Evolutionary conservation across 2,888 invertebrate genomes (phyloP).

Genomic region (Drosophila seclusa): DNA sequence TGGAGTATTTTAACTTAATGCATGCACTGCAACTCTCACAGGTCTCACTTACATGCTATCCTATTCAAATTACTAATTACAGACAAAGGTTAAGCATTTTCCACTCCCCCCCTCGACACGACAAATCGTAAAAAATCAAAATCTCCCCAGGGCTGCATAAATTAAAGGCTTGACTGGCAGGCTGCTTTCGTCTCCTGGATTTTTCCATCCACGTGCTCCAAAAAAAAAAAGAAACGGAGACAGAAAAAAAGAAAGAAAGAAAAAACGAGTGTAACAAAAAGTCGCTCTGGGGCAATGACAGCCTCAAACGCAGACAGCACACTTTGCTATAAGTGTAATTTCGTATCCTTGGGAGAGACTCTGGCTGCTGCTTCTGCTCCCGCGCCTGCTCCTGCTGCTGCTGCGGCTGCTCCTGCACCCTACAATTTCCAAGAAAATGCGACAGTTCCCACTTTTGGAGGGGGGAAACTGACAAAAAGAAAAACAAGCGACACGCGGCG

Average conservation of each 20-base stretch:
- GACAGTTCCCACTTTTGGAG: slow-evolving; percentile 58
- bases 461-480: slow-evolving; percentile 25
- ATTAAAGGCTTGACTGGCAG: slow-evolving; percentile 79
- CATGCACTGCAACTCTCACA: slow-evolving; percentile 29
- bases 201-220: slow-evolving; percentile 18
- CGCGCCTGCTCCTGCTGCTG: slow-evolving; percentile 3
- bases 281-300: slow-evolving; percentile 74
- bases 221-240: slow-evolving; percentile 21
- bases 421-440: slow-evolving; percentile 69
- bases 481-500: slow-evolving; percentile 69
- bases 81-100: slow-evolving; percentile 46
- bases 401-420: slow-evolving; percentile 6
- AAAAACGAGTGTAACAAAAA: slow-evolving; percentile 66
- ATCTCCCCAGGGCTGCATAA: slow-evolving; percentile 82
- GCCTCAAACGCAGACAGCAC: slow-evolving; percentile 68
- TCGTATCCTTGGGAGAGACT: slow-evolving; percentile 76
- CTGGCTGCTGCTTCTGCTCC: slow-evolving; percentile 6
- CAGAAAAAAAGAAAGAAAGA: slow-evolving; percentile 4
- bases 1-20: neutral
- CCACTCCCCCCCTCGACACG: neutral
- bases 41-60: slow-evolving; percentile 44
- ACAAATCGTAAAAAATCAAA: slow-evolving; percentile 69
- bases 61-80: slow-evolving; percentile 51
- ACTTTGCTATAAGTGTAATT: slow-evolving; percentile 58
- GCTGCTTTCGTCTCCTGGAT: slow-evolving; percentile 12